Evolutionary conservation across 2,113 vertebrate species (phyloP).

Genomic region (Cynocephalus volans): DNA sequence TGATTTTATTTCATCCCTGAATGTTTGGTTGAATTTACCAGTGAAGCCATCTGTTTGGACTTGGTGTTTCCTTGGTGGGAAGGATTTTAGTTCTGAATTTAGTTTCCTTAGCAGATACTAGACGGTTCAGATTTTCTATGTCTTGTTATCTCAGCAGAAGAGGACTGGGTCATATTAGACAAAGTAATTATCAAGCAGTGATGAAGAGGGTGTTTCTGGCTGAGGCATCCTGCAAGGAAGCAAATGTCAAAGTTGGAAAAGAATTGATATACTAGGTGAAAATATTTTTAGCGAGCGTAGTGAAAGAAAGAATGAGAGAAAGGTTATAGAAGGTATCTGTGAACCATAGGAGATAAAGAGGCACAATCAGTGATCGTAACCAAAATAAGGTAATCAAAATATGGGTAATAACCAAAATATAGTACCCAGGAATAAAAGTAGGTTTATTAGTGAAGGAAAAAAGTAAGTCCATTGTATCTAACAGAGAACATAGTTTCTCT

Average conservation of each 20-base stretch:
- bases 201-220: background rate
- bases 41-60: background rate
- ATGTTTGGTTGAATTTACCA: background rate
- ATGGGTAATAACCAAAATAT: conserved; percentile 11
- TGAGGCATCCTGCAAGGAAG: background rate
- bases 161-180: background rate
- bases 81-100: background rate
- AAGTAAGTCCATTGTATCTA: background rate
- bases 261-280: background rate
- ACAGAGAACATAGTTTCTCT: conserved; percentile 18
- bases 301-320: background rate
- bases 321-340: background rate
- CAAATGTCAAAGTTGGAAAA: background rate
- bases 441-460: background rate
- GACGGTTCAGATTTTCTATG: background rate
- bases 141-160: background rate
- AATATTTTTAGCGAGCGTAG: background rate
- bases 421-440: background rate
- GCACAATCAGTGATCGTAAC: background rate
- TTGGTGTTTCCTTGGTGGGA: background rate
- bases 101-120: background rate
- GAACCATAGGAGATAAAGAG: background rate
- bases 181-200: background rate
- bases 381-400: background rate
- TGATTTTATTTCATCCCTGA: background rate